Evolutionary conservation across 2,113 vertebrate species (phyloP).

Genomic region (Calyptommatus sinebrachiatus): DNA sequence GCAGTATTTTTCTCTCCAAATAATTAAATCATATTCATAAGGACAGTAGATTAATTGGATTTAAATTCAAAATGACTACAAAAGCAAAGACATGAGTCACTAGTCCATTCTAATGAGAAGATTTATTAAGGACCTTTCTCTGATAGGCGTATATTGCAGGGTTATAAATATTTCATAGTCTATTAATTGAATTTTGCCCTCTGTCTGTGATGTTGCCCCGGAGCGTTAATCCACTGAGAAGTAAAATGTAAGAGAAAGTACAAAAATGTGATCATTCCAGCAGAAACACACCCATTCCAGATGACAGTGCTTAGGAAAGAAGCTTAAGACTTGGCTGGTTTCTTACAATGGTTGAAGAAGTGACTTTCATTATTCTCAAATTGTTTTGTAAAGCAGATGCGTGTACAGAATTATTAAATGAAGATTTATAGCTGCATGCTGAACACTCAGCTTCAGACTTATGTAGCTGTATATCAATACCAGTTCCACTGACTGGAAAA

Average conservation of each 20-base stretch:
- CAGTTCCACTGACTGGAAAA: no score
- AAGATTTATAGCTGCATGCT: conserved; percentile 72
- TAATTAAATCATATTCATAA: conserved; percentile 81
- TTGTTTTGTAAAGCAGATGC: conserved; percentile 67
- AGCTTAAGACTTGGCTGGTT: conserved; percentile 66
- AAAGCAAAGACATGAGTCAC: conserved; percentile 89
- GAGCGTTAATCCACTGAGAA: conserved; percentile 74
- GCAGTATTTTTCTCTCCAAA: conserved; percentile 56
- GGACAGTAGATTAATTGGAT: conserved; percentile 85
- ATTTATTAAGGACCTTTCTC: conserved; percentile 87
- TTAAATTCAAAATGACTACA: conserved; percentile 83
- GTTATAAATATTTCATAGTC: conserved; percentile 89
- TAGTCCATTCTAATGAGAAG: conserved; percentile 92
- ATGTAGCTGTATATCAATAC: no score
- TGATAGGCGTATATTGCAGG: conserved; percentile 79
- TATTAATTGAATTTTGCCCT: conserved; percentile 84
- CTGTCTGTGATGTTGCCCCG: conserved; percentile 71
- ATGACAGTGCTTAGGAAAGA: conserved; percentile 52
- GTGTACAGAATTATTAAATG: conserved; percentile 71
- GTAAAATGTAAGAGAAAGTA: conserved; percentile 14
- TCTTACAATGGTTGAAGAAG: conserved; percentile 71
- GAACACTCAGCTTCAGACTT: conserved; percentile 50
- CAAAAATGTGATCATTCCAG: conserved; percentile 38
- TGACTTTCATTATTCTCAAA: conserved; percentile 81
- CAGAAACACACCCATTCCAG: conserved; percentile 47